A percentile compares a stretch with the other conserved stretches of the same genome.
These are phyloP conservation scores for Diprion similis DNA, from an alignment of 1,140 invertebrate species.

Conservation along the genomic window DNA sequence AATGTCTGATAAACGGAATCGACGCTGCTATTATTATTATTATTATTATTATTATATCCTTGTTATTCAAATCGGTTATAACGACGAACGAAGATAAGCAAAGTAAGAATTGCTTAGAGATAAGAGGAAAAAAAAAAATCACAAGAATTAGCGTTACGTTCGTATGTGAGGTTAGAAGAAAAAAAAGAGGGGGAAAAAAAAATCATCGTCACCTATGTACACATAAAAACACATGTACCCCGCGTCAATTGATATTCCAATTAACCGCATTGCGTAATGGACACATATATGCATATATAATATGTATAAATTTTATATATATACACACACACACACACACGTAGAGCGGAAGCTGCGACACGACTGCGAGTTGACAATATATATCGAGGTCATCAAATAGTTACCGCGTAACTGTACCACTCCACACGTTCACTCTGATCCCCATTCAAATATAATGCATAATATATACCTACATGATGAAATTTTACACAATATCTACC, in stretches of 20 bases:
- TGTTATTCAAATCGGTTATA: too few relatives aligned
- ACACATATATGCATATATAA: neutral
- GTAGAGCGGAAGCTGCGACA: neutral
- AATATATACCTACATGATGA: too few relatives aligned
- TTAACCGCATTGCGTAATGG: neutral
- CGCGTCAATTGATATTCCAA: conserved; percentile 4
- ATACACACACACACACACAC: neutral
- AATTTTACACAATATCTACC: too few relatives aligned
- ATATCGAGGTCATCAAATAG: neutral
- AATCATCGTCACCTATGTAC: neutral
- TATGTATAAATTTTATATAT: neutral
- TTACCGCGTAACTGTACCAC: neutral
- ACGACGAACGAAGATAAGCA: too few relatives aligned
- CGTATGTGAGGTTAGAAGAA: conserved; percentile 4
- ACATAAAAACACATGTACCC: too few relatives aligned
- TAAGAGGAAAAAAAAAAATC: too few relatives aligned
- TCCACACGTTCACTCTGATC: neutral
- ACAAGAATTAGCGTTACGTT: neutral
- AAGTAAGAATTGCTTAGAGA: too few relatives aligned
- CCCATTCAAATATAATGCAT: too few relatives aligned
- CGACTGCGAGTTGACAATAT: neutral
- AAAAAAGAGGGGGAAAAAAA: conserved; percentile 1
- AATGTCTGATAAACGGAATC: too few relatives aligned
- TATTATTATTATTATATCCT: too few relatives aligned
- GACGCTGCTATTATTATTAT: too few relatives aligned